A percentile compares a stretch with the other conserved stretches of the same genome.
phyloP scores from a whole-genome alignment of 2,113 vertebrate genomes.

The Gambusia affinis region DNA sequence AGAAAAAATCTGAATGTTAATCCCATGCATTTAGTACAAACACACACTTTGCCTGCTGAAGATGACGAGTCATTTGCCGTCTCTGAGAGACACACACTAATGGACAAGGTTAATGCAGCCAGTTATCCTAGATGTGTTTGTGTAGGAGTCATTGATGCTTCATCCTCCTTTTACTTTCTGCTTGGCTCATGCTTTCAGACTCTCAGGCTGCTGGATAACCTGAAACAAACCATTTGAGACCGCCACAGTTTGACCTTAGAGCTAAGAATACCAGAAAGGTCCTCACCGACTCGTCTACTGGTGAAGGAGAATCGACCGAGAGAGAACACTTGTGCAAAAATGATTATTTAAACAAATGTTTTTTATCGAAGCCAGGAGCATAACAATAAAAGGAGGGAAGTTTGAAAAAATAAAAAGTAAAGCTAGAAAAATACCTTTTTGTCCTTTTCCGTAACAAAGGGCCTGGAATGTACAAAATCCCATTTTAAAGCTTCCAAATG shows the following conservation, averaged over 20 bases:
- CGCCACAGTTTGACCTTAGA: slow-evolving; percentile 33
- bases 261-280: slow-evolving; percentile 57
- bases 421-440: not conserved
- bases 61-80: slow-evolving; percentile 58
- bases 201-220: slow-evolving; percentile 35
- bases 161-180: slow-evolving; percentile 30
- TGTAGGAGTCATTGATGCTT: slow-evolving; percentile 45
- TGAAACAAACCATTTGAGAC: slow-evolving; percentile 29
- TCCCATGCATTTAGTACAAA: slow-evolving; percentile 14
- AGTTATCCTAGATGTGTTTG: slow-evolving; percentile 53
- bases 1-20: slow-evolving; percentile 26
- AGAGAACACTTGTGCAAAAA: not conserved
- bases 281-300: not conserved
- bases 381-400: not conserved
- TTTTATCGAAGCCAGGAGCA: not conserved
- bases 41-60: slow-evolving; percentile 1
- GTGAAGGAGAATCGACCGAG: not conserved
- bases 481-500: not conserved
- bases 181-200: slow-evolving; percentile 34
- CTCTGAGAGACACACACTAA: slow-evolving; percentile 52
- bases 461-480: too few relatives aligned
- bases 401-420: not conserved
- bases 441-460: not conserved
- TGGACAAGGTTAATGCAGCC: slow-evolving; percentile 60
- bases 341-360: not conserved